Evolutionary conservation across 2,888 invertebrate species (phyloP), one percentile per base, ranked within the genome.

Genomic region (Physocephala rufipes): DNA sequence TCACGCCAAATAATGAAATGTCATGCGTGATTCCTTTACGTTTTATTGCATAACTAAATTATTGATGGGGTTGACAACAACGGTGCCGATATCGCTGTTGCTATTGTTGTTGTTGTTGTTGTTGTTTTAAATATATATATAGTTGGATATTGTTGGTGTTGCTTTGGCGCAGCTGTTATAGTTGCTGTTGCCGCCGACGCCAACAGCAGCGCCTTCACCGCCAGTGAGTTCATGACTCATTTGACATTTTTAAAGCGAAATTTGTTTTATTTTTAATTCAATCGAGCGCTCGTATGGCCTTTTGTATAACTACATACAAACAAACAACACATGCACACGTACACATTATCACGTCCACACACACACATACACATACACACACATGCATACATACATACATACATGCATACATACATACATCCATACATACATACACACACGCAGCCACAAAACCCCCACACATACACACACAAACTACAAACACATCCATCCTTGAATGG

Each of bases 161-260:
- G 49, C 19, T 49, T 66, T 9, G 49, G 15, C 19, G 49, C 19
- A 24, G 26, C n/a, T 66, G 66, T 55, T 53, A 12, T 58, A 58
- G 26, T 24, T 58, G 12, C 19, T 59, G 59, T 47, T 30, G 30
- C 19, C 51, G 49, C 51, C 51, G n/a, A 15, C 28, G 19, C 21
- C 51, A 19, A 9, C 26, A 30, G 47, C 28, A 47, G 45, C 24
- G 45, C 43, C n/a, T n/a, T n/a, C n/a, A 21, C 43, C 28, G 65
- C 28, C 26, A 21, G 36, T 43, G 70, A 72, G 62, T 74, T 74
- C 73, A 71, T 74, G 78, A 79, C 76, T 79, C 79, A 79, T 73
- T 74, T 73, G 67, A 72, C 74, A 72, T 76, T 77, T 77, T 74
- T 73, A 73, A 74, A 74, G 78, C 73, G 71, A 75, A 78, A 77